Evolutionary conservation across 2,797 vertebrate genomes (phyloP), one percentile per base, ranked within the genome.

Genomic region (Lepilemur ruficaudatus): DNA sequence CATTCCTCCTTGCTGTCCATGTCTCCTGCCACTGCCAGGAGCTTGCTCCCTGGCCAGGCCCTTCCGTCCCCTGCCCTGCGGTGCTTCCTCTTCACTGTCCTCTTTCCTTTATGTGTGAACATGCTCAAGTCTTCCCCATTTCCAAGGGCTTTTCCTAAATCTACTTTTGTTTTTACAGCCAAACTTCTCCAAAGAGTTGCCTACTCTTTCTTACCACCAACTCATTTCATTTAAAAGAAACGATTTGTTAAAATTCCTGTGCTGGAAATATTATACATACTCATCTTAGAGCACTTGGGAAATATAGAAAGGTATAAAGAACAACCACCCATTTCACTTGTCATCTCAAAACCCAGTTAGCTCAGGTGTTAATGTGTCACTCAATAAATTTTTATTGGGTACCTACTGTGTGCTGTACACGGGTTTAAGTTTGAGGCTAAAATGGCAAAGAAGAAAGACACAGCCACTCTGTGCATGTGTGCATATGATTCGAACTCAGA

Each of bases 141-240:
- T 55, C 63, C 25, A 79, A 83, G 38, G 32, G 35, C n/a, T 75
- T 67, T 89, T 91, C 55, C 41, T 88, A 50, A 79, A 61, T 35
- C 2, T 20, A 23, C 25, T 75, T 80, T 84, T 84, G 28, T 17
- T 20, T 82, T 89, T 43, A 59, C 18, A 46, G 43, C 0, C 11
- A 35, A 63, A 63, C 12, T 28, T 91, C 30, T 79, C 10, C 7
- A 61, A 95, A 78, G 32, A 59, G n/a, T 70, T 57, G 28, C 14
- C 50, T 87, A 41, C 7, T 25, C 3, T 57, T 57, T 76, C 20
- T 86, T 61, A 67, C 0, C 30, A 82, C 32, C 13, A 43, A 73
- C 35, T 52, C 32, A 61, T 18, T 82, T 41, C 46, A 83, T 59
- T 96, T 35, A 69, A 87, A 83, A 84, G 41, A 79, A 95, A 28